Percentiles rank a stretch among this genome's conserved stretches.
Conservation (phyloP, 2,888 invertebrate genomes). For the Girardia tigrina region DNA sequence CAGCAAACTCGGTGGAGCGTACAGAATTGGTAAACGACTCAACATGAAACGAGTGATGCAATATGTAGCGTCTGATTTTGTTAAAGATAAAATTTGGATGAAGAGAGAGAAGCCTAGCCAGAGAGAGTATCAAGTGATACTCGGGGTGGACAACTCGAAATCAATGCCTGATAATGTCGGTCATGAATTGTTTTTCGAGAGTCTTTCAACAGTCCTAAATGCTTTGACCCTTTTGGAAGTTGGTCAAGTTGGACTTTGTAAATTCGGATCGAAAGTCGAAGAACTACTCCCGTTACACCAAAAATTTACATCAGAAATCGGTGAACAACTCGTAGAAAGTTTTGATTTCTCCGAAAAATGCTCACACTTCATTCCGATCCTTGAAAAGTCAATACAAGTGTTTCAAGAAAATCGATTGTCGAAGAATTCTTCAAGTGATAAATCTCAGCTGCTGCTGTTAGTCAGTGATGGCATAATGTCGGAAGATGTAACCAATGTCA, state of each 20-base stretch:
- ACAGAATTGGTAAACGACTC: constrained; percentile 81
- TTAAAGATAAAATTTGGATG: constrained; percentile 97
- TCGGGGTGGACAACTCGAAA: constrained; percentile 88
- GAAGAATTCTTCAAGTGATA: not conserved
- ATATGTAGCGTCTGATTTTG: constrained; percentile 93
- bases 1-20: constrained; percentile 78
- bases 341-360: constrained; percentile 24
- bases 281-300: constrained; percentile 71
- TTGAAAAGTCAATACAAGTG: not conserved
- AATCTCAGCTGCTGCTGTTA: constrained; percentile 69
- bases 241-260: constrained; percentile 75
- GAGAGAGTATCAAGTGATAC: constrained; percentile 81
- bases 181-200: constrained; percentile 71
- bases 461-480: constrained; percentile 87
- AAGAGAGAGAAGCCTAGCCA: constrained; percentile 83
- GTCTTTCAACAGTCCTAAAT: constrained; percentile 71
- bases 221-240: constrained; percentile 81
- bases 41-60: constrained; percentile 97
- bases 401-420: constrained; percentile 3
- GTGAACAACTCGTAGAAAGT: not conserved
- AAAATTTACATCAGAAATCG: not conserved
- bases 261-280: constrained; percentile 55
- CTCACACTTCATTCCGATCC: not conserved
- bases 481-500: constrained; percentile 50
- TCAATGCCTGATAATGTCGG: constrained; percentile 55